These are phyloP conservation scores for Tiliqua scincoides DNA, from an alignment of 2,113 vertebrate genomes.

Conservation along the genomic window DNA sequence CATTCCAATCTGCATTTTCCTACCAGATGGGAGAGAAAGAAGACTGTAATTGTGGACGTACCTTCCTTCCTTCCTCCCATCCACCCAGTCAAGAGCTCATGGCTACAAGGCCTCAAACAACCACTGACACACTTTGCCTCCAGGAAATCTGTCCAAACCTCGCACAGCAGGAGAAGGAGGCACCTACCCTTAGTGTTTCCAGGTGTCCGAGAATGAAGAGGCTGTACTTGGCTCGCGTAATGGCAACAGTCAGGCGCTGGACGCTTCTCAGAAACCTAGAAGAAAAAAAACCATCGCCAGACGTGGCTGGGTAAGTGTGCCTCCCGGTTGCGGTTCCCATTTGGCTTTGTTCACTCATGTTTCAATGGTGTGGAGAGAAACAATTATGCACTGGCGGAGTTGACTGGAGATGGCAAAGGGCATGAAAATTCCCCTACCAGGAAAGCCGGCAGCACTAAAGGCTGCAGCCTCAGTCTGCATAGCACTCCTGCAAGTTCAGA, in stretches of 20 bases:
- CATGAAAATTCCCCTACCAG: no score
- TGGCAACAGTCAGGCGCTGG: constrained; percentile 86
- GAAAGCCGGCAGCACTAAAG: no score
- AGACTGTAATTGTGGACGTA: no score
- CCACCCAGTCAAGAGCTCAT: no score
- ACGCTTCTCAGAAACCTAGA: constrained; percentile 85
- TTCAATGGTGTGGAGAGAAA: no score
- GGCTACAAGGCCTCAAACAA: neutral
- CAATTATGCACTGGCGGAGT: neutral
- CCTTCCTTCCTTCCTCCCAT: no score
- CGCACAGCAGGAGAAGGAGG: neutral
- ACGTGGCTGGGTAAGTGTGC: neutral
- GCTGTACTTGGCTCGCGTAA: constrained; percentile 86
- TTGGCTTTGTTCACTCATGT: neutral
- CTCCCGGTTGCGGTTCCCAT: neutral
- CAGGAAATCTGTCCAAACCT: fast-evolving
- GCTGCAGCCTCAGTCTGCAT: neutral
- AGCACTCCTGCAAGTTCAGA: no score
- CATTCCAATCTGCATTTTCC: constrained; percentile 84
- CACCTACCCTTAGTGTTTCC: constrained; percentile 82
- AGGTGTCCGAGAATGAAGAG: constrained; percentile 88
- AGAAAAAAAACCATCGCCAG: constrained; percentile 17
- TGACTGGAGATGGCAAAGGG: no score
- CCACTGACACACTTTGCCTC: no score
- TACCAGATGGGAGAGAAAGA: no score